phyloP scores from a whole-genome alignment of 2,888 invertebrate genomes.

The Shargacucullia verbasci region DNA sequence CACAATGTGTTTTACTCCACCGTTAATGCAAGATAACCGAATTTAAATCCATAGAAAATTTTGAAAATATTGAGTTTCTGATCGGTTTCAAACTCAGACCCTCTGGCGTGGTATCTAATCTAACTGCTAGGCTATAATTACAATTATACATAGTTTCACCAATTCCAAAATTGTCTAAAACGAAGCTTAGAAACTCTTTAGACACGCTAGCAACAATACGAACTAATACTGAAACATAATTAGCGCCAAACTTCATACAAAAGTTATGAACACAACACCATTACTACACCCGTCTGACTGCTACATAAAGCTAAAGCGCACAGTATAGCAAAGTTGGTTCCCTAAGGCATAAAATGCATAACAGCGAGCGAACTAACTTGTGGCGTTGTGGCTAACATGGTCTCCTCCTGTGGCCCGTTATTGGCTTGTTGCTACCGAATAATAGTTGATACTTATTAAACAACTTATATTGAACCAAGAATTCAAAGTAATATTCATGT shows the following conservation, averaged over 20 bases:
- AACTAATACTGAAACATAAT: slow-evolving; percentile 39
- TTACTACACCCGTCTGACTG: slow-evolving; percentile 50
- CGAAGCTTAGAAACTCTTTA: slow-evolving; percentile 37
- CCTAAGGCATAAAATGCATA: slow-evolving; percentile 62
- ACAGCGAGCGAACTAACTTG: slow-evolving; percentile 53
- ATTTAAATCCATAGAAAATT: too few relatives aligned
- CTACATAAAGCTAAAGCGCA: slow-evolving; percentile 48
- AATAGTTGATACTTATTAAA: slow-evolving; percentile 32
- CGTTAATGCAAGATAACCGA: too few relatives aligned
- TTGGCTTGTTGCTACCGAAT: slow-evolving; percentile 39
- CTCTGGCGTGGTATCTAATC: too few relatives aligned
- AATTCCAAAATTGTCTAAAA: slow-evolving; percentile 36
- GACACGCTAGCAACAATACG: slow-evolving; percentile 9
- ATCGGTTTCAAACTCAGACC: too few relatives aligned
- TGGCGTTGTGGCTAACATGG: slow-evolving; percentile 44
- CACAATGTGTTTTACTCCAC: too few relatives aligned
- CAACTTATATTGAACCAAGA: slow-evolving; percentile 22
- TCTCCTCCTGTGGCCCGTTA: slow-evolving; percentile 37
- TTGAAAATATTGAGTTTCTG: too few relatives aligned
- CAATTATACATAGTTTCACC: background rate
- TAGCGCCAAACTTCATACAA: slow-evolving; percentile 47
- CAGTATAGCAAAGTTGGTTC: slow-evolving; percentile 49
- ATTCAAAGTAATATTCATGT: slow-evolving; percentile 25
- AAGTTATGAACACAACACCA: slow-evolving; percentile 39
- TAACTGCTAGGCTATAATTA: too few relatives aligned